Evolutionary conservation across 2,888 invertebrate species (phyloP), one percentile per base, ranked within the genome.

Genomic region (Phengaris alcon): DNA sequence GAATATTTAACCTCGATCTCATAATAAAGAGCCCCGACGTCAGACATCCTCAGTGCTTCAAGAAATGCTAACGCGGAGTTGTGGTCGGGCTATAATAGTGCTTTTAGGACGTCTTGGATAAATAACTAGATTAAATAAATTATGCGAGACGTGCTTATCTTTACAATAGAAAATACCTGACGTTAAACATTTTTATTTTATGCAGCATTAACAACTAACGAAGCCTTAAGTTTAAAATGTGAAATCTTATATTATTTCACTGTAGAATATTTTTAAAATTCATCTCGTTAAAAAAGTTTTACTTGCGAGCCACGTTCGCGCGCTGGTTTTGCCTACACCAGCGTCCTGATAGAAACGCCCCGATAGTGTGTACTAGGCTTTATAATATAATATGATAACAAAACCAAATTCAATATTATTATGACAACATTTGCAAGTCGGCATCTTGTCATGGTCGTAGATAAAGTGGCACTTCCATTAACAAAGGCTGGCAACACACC

Each of bases 401-500:
- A 70, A 22, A 46, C 51, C 10, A 51, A 70, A 15, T 35, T 44
- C 64, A 44, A 64, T 54, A 54, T 72, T 68, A 68, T 68, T 52
- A 54, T 72, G 72, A 72, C 72, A 54, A 51, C 15, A 72, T 72
- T 54, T 72, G 52, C 35, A 22, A 72, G 72, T 13, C 52, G 35
- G 22, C 72, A 52, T 72, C 54, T 72, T 72, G 72, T 52, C 54
- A 72, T 72, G 72, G 15, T 52, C 35, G 48, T 70, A 72, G 72
- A 72, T 72, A 72, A 72, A 70, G 70, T 54, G 22, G 35, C 54
- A 52, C 72, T 72, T 72, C 72, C 72, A 72, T 72, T 72, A 52
- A 72, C 54, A 72, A 72, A 54, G 72, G 72, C 72, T 72, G 72
- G 72, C 72, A 72, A 72, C 72, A 72, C 54, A 72, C 72, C 72